Evolutionary conservation across 2,113 vertebrate genomes (phyloP).

Genomic region (Pluvianellus socialis): DNA sequence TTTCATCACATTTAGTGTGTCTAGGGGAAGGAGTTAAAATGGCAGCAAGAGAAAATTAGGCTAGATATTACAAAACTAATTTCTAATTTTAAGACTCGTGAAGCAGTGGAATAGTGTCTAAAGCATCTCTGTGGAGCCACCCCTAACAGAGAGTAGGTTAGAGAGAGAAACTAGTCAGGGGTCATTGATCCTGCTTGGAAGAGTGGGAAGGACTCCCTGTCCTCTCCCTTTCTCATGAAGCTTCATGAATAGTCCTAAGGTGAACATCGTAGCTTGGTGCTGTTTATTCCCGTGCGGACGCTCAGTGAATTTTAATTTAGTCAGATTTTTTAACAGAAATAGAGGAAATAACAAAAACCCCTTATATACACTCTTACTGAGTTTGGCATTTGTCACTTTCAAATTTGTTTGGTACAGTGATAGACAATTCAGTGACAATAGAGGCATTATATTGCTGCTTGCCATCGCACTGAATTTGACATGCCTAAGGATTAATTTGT

Average conservation of each 20-base stretch:
- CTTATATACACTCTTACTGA: background rate
- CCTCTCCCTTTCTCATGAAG: background rate
- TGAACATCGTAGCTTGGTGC: too few species aligned
- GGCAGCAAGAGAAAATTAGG: background rate
- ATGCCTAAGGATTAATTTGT: background rate
- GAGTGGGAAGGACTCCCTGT: background rate
- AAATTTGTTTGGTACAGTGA: background rate
- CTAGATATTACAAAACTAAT: background rate
- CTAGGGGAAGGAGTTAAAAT: background rate
- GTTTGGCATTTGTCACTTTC: background rate
- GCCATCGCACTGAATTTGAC: background rate
- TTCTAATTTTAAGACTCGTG: background rate
- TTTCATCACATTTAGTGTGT: background rate
- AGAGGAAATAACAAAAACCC: background rate
- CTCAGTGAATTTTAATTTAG: background rate
- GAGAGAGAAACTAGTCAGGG: background rate
- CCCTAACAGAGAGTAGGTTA: background rate
- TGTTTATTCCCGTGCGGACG: background rate
- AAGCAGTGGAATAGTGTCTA: background rate
- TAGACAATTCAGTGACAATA: background rate
- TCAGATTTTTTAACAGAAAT: background rate
- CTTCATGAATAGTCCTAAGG: background rate
- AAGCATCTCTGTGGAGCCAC: background rate
- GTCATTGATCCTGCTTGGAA: background rate
- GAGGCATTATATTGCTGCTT: background rate